Percentiles rank a stretch among this genome's conserved stretches.
phyloP scores from a whole-genome alignment of 2,888 invertebrate genomes.

The Mactromeris polynyma region DNA sequence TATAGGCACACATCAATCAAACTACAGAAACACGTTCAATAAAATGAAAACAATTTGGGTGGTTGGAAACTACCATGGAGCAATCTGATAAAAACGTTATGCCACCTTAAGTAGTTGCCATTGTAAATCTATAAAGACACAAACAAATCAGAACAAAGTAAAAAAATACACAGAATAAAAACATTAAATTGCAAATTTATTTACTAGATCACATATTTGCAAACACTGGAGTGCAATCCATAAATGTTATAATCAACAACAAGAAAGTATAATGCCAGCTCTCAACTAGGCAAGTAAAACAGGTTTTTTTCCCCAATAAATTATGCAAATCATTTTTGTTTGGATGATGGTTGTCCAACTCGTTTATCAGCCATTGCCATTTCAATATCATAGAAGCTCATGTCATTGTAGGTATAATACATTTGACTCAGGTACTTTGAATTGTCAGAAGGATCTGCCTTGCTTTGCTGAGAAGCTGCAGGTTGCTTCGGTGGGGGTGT shows the following conservation, averaged over 20 bases:
- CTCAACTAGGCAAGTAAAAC: neutral
- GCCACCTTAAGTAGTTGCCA: no score
- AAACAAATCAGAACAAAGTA: no score
- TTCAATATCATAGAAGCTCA: slow-evolving; percentile 61
- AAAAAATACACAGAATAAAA: no score
- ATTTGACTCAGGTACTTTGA: slow-evolving; percentile 53
- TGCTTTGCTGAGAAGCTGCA: neutral
- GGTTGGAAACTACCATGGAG: no score
- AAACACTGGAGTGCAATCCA: no score
- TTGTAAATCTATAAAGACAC: no score
- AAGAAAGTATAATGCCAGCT: neutral
- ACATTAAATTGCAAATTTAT: no score
- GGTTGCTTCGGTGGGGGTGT: slow-evolving; percentile 24
- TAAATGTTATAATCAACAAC: neutral
- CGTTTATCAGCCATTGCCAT: slow-evolving; percentile 42
- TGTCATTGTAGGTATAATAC: slow-evolving; percentile 48
- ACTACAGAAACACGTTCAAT: no score
- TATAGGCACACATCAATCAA: no score
- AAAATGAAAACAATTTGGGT: no score
- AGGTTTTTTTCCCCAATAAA: neutral
- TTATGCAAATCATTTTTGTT: slow-evolving; percentile 15
- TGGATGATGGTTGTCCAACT: slow-evolving; percentile 65
- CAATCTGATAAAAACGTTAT: no score
- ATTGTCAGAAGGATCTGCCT: slow-evolving; percentile 33
- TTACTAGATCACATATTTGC: no score